Percentiles rank a stretch among this genome's conserved stretches.
These are phyloP conservation scores for Salmo trutta DNA, from an alignment of 2,797 vertebrate species.

Conservation along the genomic window DNA sequence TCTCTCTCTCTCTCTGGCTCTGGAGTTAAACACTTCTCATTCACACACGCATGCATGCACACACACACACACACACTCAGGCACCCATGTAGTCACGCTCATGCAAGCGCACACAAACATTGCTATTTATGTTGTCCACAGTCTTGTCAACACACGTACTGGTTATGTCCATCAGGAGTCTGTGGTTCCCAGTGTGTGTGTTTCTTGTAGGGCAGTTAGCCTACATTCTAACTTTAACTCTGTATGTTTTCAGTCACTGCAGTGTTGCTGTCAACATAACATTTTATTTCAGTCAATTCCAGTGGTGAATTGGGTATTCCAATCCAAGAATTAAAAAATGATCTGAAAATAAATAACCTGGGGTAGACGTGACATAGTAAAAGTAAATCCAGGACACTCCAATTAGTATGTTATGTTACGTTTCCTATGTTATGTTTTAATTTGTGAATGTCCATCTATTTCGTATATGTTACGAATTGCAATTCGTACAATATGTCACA, in stretches of 20 bases:
- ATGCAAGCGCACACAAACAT: not conserved
- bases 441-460: no score
- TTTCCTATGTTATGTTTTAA: no score
- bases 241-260: not conserved
- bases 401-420: no score
- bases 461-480: no score
- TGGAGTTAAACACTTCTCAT: not conserved
- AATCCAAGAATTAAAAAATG: not conserved
- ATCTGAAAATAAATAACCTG: not conserved
- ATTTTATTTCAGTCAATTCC: not conserved
- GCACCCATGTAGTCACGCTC: not conserved
- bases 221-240: not conserved
- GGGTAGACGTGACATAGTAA: no score
- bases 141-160: not conserved
- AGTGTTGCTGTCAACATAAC: not conserved
- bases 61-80: not conserved
- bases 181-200: conserved; percentile 5
- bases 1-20: conserved; percentile 11
- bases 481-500: no score
- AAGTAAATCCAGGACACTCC: no score
- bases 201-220: not conserved
- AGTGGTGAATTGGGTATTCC: not conserved
- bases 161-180: not conserved
- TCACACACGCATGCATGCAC: conserved; percentile 4
- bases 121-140: not conserved